These are phyloP conservation scores for Agrilus planipennis DNA, from an alignment of 1,140 invertebrate species.

Conservation along the genomic window DNA sequence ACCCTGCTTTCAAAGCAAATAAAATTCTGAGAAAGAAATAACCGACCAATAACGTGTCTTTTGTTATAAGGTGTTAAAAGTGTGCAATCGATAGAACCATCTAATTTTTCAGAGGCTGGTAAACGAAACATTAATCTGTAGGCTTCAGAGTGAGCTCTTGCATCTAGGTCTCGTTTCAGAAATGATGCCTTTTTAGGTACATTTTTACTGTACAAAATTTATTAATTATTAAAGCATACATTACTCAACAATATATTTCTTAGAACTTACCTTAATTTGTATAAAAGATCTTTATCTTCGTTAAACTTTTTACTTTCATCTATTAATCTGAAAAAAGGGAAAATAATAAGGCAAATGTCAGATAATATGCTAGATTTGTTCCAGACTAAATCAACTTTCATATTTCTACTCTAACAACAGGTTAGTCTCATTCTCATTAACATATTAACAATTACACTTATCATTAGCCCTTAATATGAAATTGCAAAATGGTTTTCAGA, in stretches of 20 bases:
- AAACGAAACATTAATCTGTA: conserved; percentile 77
- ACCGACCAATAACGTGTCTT: conserved; percentile 72
- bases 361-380: too few relatives aligned
- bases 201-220: conserved; percentile 51
- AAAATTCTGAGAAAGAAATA: conserved; percentile 90
- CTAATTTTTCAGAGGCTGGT: conserved; percentile 78
- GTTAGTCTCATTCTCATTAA: too few relatives aligned
- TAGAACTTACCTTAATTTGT: conserved; percentile 63
- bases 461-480: too few relatives aligned
- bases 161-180: conserved; percentile 89
- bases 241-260: too few relatives aligned
- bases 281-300: conserved; percentile 69
- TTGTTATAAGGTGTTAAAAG: conserved; percentile 96
- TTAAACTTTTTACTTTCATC: conserved; percentile 77
- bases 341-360: too few relatives aligned
- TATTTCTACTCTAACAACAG: too few relatives aligned
- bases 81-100: conserved; percentile 80
- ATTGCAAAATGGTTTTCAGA: too few relatives aligned
- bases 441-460: too few relatives aligned
- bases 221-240: too few relatives aligned
- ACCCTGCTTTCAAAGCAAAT: conserved; percentile 94
- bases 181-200: conserved; percentile 78
- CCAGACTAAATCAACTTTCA: too few relatives aligned
- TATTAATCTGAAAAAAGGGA: conserved; percentile 59
- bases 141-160: conserved; percentile 78